Base-by-base conservation (phyloP, 2,888 invertebrate genomes). In the Cheilosia vernalis region DNA sequence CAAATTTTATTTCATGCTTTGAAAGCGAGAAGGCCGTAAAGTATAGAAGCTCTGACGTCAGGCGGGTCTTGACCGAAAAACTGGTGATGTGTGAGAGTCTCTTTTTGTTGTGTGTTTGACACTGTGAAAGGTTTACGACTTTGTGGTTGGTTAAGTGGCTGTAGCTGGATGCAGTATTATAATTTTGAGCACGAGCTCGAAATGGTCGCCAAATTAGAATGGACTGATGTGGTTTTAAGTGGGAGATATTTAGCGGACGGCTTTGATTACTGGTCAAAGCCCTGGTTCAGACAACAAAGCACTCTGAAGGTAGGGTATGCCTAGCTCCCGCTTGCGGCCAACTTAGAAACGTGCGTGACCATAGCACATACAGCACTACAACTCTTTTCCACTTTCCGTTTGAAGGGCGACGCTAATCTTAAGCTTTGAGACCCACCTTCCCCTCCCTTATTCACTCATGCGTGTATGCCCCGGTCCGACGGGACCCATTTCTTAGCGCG, bases 1-100 rank as follows among this genome's bases (percentile, higher is more conserved):
- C 80, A 84, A 84, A 84, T 84, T 84, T 80, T 74, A 84, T 76
- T 60, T 80, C 63, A 33, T 84, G 64, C 60, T 80, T 79, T 73
- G 47, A 84, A 80, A 79, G 64, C 63, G 63, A 69, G 33, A 56
- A 69, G 58, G 74, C 67, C 47, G 80, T 80, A 64, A 74, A 64
- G 74, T 84, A 70, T 80, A 47, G 64, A 15, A 13, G 5, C 24
- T 15, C 51, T 51, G 51, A 51, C 27, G 51, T 51, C 51, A 27
- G 13, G 30, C 30, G 30, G 13, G 21, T 21, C 24, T 51, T 13
- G 51, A 5, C 51, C 69, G 56, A 58, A 58, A 56, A 76, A 64
- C 56, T 40, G 64, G 33, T 60, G 76, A 66, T 66, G 58, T 21
- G n/a, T 10, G 40, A 51, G 66, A 33, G 60, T 60, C 51, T 47